phyloP scores from a whole-genome alignment of 2,888 invertebrate genomes.

The Quadroppia sp. region DNA sequence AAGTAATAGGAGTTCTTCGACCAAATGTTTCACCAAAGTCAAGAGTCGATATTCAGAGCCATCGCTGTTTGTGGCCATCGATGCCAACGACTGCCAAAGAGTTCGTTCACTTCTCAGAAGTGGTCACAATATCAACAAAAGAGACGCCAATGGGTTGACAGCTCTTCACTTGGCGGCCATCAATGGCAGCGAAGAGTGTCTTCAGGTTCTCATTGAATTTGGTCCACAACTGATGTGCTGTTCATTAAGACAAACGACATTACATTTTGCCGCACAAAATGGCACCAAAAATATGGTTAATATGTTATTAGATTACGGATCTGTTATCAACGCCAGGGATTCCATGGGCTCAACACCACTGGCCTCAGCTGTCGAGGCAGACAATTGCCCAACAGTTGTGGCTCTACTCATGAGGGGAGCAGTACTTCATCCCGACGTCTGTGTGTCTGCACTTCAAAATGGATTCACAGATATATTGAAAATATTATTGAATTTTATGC shows the following conservation, averaged over 20 bases:
- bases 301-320: slow-evolving; percentile 12
- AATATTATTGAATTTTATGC: slow-evolving; percentile 8
- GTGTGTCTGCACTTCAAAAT: background rate
- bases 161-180: slow-evolving; percentile 29
- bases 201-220: slow-evolving; percentile 6
- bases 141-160: slow-evolving; percentile 12
- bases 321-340: slow-evolving; percentile 8
- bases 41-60: background rate
- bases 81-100: slow-evolving; percentile 5
- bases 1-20: background rate
- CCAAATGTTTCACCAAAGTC: background rate
- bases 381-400: background rate
- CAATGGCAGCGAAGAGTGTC: slow-evolving; percentile 30
- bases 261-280: slow-evolving; percentile 21
- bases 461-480: slow-evolving; percentile 2
- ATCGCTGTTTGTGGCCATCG: slow-evolving; percentile 1
- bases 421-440: slow-evolving; percentile 1
- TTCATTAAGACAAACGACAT: slow-evolving; percentile 1
- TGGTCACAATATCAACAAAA: slow-evolving; percentile 23
- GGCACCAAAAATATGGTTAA: slow-evolving; percentile 17
- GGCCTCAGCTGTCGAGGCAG: background rate
- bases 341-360: slow-evolving; percentile 8
- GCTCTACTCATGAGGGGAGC: slow-evolving; percentile 11
- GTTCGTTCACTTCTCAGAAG: background rate
- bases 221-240: background rate